Conservation (phyloP, 1,140 invertebrate species). For the Pemphigus obesinymphae region DNA sequence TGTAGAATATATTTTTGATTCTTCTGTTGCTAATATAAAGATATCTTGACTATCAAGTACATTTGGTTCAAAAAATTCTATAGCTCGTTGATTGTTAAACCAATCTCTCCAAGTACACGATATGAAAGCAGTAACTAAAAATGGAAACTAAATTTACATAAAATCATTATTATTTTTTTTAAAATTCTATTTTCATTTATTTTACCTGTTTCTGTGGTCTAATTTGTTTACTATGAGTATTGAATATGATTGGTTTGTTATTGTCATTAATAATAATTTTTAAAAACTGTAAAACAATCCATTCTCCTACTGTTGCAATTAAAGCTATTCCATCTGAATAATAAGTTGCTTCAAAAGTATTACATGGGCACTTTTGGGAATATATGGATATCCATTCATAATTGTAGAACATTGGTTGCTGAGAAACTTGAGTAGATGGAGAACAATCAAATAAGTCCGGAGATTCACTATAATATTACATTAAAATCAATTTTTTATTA, state of each 20-base stretch:
- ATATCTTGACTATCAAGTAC: not conserved
- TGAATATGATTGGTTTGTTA: not conserved
- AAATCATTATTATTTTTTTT: not conserved
- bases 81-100: not conserved
- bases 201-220: not conserved
- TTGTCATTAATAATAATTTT: not conserved
- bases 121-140: slow-evolving; percentile 7
- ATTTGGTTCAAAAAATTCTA: not conserved
- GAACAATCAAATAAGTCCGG: slow-evolving; percentile 32
- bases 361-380: not conserved
- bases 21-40: slow-evolving; percentile 2
- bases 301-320: not conserved
- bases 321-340: slow-evolving; percentile 15
- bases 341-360: not conserved
- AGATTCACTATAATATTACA: slow-evolving; percentile 13
- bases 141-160: slow-evolving; percentile 17
- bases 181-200: not conserved
- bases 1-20: slow-evolving; percentile 6
- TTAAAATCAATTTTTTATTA: not conserved
- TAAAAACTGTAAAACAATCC: slow-evolving; percentile 9
- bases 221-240: slow-evolving; percentile 6
- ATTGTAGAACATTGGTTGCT: not conserved
- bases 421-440: not conserved
- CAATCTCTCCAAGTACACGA: slow-evolving; percentile 30
- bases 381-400: not conserved